A percentile compares a stretch with the other conserved stretches of the same genome.
Conservation (phyloP, 1,140 invertebrate genomes). For the Olivierus martensii region DNA sequence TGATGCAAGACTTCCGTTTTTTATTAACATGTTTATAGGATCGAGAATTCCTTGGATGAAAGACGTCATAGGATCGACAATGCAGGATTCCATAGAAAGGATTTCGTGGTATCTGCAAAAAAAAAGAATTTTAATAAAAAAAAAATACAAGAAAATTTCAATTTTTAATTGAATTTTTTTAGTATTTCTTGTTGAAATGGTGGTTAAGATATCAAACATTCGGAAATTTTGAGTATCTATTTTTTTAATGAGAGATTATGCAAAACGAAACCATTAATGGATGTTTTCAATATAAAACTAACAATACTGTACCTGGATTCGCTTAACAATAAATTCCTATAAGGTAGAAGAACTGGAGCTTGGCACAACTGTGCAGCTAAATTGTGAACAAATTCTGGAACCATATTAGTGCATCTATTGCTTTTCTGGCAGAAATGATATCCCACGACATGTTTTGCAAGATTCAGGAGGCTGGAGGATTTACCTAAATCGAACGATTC, state of each 20-base stretch:
- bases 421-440: conserved; percentile 89
- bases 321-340: conserved; percentile 65
- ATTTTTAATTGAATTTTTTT: too few relatives aligned
- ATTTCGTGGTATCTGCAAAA: conserved; percentile 39
- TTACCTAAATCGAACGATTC: too few relatives aligned
- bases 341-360: conserved; percentile 68
- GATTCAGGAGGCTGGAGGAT: neutral
- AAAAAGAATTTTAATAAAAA: neutral
- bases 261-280: too few relatives aligned
- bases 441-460: conserved; percentile 74
- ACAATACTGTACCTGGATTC: conserved; percentile 24
- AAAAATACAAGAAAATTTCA: too few relatives aligned
- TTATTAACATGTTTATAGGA: conserved; percentile 50
- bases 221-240: too few relatives aligned
- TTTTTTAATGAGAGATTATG: too few relatives aligned
- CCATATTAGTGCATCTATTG: conserved; percentile 79
- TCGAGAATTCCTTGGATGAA: conserved; percentile 69
- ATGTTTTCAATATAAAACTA: neutral
- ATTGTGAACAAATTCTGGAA: conserved; percentile 87
- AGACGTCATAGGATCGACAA: conserved; percentile 73
- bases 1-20: conserved; percentile 46
- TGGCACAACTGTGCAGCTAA: conserved; percentile 81
- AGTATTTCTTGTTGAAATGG: too few relatives aligned
- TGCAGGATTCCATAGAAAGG: conserved; percentile 68
- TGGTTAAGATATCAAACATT: too few relatives aligned